Evolutionary conservation across 2,888 invertebrate species (phyloP), one percentile per base, ranked within the genome.

Genomic region (Lithophane semibrunnea): DNA sequence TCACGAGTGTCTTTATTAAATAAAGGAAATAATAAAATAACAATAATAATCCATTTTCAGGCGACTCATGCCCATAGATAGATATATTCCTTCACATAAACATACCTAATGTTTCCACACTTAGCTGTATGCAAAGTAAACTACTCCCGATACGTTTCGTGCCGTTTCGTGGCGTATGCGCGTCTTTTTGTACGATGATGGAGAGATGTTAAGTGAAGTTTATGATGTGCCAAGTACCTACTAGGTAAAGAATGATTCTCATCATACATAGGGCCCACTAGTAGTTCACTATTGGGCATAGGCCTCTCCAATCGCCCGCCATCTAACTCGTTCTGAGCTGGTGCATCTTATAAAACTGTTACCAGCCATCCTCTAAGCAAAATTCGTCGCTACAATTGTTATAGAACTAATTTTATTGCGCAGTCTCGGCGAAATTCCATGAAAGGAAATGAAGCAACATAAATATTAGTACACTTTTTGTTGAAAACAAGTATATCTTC

Each of bases 401-500:
- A 18, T 2, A n/a, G 0, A 56, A 58, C 4, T 13, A 16, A 75
- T 44, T 37, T 75, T n/a, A 37, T 13, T 44, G n/a, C 37, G 58
- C 16, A 21, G 16, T 29, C 4, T 74, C 16, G 12, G 37, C 4
- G 10, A 77, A 49, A 24, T 18, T 77, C 0, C 10, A 13, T 42
- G 4, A 24, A 71, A n/a, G 1, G 16, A 10, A 73, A n/a, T 12
- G 12, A 47, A 54, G 21, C n/a, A 18, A 2, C 58, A 37, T 47
- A 24, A 37, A 52, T 52, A 73, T 52, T 66, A 37, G n/a, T 24
- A 73, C 4, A 73, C 16, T 13, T 74, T 54, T 29, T 21, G 8
- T 54, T 21, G 16, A 63, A 49, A 82, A 63, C 54, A 42, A 76
- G 18, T 37, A 9, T 37, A 37, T n/a, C 16, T 58, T 58, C 5